Percentiles rank a stretch among this genome's conserved stretches.
Conservation (phyloP, 1,140 invertebrate species). For the Drosophila kikkawai region DNA sequence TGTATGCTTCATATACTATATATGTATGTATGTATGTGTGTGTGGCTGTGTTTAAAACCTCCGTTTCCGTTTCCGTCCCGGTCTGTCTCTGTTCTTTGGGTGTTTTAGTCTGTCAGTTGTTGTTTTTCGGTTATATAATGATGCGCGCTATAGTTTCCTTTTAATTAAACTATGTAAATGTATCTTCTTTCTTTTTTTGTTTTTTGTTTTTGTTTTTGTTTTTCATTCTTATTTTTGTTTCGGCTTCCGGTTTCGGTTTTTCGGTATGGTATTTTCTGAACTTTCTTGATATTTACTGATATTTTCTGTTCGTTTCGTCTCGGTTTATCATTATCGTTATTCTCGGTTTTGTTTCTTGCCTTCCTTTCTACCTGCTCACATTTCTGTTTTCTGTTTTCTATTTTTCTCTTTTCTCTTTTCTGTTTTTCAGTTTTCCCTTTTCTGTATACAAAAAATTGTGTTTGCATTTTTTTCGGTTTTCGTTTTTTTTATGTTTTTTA, state of each 20-base stretch:
- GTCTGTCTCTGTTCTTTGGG: constrained; percentile 21
- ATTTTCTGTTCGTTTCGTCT: constrained; percentile 66
- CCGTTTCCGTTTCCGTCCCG: constrained; percentile 19
- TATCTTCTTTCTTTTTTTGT: constrained; percentile 30
- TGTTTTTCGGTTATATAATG: constrained; percentile 58
- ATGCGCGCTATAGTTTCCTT: constrained; percentile 65
- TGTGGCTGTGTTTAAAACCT: constrained; percentile 42
- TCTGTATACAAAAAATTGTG: constrained; percentile 61
- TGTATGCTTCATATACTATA: constrained; percentile 48
- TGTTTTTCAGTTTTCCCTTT: constrained; percentile 26
- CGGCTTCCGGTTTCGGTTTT: constrained; percentile 55
- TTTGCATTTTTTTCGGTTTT: constrained; percentile 46
- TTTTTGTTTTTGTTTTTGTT: neutral
- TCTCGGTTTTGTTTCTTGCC: constrained; percentile 8
- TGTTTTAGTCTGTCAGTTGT: constrained; percentile 5
- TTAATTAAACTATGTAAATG: constrained; percentile 68
- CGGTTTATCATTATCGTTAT: constrained; percentile 33
- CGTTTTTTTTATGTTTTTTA: constrained; percentile 41
- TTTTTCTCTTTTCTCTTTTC: too few species aligned
- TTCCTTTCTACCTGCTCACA: constrained; percentile 29
- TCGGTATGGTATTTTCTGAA: constrained; percentile 63
- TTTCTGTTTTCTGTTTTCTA: constrained; percentile 28
- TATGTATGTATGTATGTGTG: constrained; percentile 33
- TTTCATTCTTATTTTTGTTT: neutral
- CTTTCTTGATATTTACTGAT: constrained; percentile 78